Conservation (phyloP, 2,113 vertebrate genomes). For the Ailurus styani region DNA sequence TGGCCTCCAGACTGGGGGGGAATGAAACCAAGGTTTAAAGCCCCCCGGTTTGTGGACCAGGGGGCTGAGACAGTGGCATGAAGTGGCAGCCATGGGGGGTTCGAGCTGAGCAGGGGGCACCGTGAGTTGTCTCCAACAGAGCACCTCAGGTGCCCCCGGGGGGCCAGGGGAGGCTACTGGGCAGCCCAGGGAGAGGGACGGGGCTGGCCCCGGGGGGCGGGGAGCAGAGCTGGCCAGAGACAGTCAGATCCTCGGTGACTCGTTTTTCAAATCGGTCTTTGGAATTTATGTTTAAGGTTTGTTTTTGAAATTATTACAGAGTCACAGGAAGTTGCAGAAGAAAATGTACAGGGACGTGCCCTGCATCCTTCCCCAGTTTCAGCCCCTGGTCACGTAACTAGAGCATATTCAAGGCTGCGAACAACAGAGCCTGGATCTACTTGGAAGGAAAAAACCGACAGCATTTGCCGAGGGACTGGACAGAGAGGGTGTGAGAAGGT, state of each 20-base stretch:
- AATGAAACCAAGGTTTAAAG: neutral
- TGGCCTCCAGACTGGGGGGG: accelerated
- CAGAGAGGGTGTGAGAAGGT: neutral
- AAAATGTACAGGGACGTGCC: neutral
- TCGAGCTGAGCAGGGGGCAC: accelerated
- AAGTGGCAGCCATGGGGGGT: accelerated
- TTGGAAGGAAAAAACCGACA: neutral
- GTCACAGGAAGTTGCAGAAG: no score
- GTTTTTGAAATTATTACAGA: neutral
- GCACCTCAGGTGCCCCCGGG: neutral
- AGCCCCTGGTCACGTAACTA: accelerated
- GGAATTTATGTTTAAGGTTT: neutral
- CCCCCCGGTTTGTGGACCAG: no score
- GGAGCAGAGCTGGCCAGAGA: no score
- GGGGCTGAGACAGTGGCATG: neutral
- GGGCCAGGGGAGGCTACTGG: neutral
- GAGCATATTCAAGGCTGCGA: neutral
- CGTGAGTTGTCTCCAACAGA: neutral
- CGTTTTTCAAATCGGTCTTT: neutral
- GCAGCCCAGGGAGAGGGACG: accelerated
- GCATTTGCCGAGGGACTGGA: neutral
- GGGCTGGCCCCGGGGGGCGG: neutral
- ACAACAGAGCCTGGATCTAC: accelerated
- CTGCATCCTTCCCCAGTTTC: accelerated
- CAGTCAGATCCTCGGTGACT: accelerated